Conservation (phyloP, 2,888 invertebrate species). For the Kuschelorhynchus macadamiae region DNA sequence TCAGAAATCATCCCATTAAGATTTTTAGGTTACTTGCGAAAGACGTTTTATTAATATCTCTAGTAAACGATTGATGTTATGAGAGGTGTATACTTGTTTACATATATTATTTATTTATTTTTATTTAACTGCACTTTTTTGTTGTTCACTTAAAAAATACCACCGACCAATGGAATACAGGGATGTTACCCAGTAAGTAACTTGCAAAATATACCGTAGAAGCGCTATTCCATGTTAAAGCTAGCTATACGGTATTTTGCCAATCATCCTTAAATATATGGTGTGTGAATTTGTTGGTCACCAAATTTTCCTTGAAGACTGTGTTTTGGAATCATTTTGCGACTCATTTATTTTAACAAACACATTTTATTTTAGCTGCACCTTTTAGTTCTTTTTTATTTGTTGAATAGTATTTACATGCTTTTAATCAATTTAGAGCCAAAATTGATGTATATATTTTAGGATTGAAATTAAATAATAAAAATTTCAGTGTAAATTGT, state of each 20-base stretch:
- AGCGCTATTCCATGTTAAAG: slow-evolving; percentile 29
- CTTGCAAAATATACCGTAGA: slow-evolving; percentile 52
- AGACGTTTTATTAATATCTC: too few relatives aligned
- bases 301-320: slow-evolving; percentile 50
- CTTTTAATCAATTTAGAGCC: slow-evolving; percentile 23
- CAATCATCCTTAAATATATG: slow-evolving; percentile 33
- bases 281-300: slow-evolving; percentile 26
- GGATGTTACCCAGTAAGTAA: slow-evolving; percentile 84
- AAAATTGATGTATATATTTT: slow-evolving; percentile 23
- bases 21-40: too few relatives aligned
- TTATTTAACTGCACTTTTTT: slow-evolving; percentile 77
- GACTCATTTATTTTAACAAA: slow-evolving; percentile 23
- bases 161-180: slow-evolving; percentile 72
- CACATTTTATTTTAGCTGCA: slow-evolving; percentile 41
- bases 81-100: slow-evolving; percentile 9
- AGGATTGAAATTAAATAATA: not conserved
- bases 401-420: slow-evolving; percentile 39
- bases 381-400: slow-evolving; percentile 31
- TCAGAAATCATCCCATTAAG: too few relatives aligned
- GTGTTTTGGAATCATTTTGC: slow-evolving; percentile 57
- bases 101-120: slow-evolving; percentile 54
- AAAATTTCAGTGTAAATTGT: too few relatives aligned
- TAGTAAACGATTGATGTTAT: too few relatives aligned
- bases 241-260: slow-evolving; percentile 45
- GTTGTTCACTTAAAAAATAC: slow-evolving; percentile 73